phyloP scores from a whole-genome alignment of 2,113 vertebrate genomes.

The Oreochromis niloticus region DNA sequence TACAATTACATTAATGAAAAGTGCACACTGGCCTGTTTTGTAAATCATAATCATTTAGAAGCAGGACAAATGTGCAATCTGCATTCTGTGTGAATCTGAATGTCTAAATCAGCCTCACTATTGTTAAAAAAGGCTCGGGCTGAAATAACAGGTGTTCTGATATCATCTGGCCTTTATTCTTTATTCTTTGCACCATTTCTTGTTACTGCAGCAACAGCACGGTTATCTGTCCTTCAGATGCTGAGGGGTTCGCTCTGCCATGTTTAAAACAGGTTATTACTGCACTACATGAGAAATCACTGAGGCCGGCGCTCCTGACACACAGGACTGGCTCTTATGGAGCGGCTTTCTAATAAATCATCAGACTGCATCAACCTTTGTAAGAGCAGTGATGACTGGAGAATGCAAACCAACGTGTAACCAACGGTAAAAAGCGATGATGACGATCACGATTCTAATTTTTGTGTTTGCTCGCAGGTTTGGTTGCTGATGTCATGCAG shows the following conservation, averaged over 20 bases:
- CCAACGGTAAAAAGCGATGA: neutral
- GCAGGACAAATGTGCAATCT: neutral
- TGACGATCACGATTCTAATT: neutral
- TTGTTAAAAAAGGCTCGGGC: neutral
- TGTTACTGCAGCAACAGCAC: neutral
- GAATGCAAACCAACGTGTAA: neutral
- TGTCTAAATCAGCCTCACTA: neutral
- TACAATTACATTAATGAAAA: neutral
- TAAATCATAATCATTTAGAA: neutral
- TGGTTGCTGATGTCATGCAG: neutral
- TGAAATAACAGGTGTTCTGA: fast-evolving
- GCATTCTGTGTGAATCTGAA: neutral
- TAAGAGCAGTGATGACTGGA: neutral
- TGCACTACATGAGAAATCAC: neutral
- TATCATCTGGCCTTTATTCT: fast-evolving
- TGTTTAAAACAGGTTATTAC: neutral
- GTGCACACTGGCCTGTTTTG: neutral
- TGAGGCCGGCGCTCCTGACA: neutral
- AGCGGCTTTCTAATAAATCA: fast-evolving
- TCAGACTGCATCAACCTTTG: neutral
- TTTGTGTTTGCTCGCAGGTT: too few species aligned
- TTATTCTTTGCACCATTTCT: neutral
- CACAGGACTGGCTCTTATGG: neutral
- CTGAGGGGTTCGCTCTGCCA: neutral
- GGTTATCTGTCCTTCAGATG: neutral